Evolutionary conservation across 2,113 vertebrate genomes (phyloP).

Genomic region (Dasyurus viverrinus): DNA sequence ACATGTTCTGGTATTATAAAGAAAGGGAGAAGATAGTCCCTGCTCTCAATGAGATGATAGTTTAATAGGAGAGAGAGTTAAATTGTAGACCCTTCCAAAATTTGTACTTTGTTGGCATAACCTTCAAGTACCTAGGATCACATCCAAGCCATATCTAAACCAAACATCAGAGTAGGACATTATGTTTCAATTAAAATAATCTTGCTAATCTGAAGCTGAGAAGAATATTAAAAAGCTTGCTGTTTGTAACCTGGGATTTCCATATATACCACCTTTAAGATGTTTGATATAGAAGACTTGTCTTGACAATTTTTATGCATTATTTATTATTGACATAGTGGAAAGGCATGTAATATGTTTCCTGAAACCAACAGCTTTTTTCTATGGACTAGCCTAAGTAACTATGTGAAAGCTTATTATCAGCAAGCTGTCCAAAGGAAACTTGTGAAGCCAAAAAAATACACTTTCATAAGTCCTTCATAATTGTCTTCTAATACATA

Average conservation of each 20-base stretch:
- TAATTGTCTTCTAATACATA: neutral
- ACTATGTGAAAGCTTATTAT: neutral
- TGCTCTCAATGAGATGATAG: neutral
- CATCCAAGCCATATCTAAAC: neutral
- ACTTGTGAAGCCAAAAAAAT: neutral
- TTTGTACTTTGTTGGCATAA: neutral
- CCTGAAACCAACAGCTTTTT: neutral
- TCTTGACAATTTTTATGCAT: neutral
- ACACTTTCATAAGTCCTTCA: neutral
- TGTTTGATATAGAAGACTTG: neutral
- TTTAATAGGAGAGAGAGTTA: neutral
- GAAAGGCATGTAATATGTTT: neutral
- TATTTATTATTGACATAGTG: neutral
- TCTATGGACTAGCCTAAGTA: neutral
- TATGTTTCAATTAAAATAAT: neutral
- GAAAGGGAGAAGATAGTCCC: neutral
- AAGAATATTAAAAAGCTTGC: neutral
- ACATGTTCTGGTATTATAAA: neutral
- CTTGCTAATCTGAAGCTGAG: neutral
- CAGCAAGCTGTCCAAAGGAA: neutral
- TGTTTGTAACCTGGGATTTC: neutral
- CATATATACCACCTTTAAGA: neutral
- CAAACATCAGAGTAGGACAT: neutral
- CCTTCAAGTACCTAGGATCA: neutral
- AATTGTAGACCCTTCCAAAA: neutral